These are phyloP conservation scores for Salpingus planirostris DNA, from an alignment of 2,888 invertebrate genomes.

Conservation along the genomic window DNA sequence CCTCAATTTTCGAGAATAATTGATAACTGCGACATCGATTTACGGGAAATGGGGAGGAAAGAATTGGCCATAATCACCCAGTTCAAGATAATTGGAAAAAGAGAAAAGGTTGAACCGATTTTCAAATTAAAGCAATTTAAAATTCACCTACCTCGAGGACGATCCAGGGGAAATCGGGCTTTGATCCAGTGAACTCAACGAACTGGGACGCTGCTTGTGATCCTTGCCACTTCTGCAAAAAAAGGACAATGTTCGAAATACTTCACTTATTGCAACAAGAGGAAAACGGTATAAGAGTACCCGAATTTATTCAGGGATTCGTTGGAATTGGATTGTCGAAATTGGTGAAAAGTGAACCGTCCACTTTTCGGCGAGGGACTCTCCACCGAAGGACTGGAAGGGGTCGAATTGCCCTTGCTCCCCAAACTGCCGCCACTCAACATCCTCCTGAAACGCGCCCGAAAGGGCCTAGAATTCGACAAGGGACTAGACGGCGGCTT, in stretches of 20 bases:
- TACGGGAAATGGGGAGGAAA: no score
- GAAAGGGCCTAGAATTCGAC: constrained; percentile 19
- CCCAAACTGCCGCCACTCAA: constrained; percentile 24
- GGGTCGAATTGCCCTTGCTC: constrained; percentile 16
- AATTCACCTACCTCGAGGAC: no score
- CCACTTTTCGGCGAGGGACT: constrained; percentile 1
- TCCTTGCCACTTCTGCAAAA: no score
- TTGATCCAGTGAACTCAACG: constrained; percentile 7
- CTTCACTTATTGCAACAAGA: constrained; percentile 1
- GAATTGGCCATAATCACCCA: no score
- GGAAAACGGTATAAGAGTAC: constrained; percentile 1
- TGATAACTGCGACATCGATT: no score
- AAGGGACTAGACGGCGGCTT: constrained; percentile 16
- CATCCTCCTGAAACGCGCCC: constrained; percentile 25
- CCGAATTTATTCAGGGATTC: constrained; percentile 7
- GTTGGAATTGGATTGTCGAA: constrained; percentile 5
- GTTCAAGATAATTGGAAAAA: no score
- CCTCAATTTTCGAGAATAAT: no score
- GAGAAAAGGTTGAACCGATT: no score
- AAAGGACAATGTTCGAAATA: no score
- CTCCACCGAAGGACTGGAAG: constrained; percentile 8
- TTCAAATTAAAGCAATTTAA: no score
- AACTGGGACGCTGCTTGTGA: constrained; percentile 10
- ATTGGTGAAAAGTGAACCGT: constrained; percentile 7
- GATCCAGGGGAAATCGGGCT: no score